Evolutionary conservation across 2,113 vertebrate species (phyloP).

Genomic region (Tringa solitaria): DNA sequence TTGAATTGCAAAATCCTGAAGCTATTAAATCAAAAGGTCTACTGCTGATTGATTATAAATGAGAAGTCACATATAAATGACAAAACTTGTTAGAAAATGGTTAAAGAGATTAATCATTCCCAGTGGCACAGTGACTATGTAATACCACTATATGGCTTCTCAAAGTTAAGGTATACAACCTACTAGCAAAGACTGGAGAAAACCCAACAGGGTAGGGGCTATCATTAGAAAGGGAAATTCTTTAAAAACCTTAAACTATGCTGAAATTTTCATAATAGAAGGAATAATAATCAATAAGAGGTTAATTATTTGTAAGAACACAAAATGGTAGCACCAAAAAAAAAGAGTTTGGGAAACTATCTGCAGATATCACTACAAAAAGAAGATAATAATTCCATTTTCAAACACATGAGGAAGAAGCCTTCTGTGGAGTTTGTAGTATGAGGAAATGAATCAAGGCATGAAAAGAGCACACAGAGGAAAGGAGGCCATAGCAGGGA

Average conservation of each 20-base stretch:
- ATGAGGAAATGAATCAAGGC: not conserved
- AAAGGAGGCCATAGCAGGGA: not conserved
- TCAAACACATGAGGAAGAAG: not conserved
- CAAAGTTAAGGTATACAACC: not conserved
- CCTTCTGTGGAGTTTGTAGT: not conserved
- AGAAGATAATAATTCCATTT: not conserved
- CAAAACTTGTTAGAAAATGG: not conserved
- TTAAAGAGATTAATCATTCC: not conserved
- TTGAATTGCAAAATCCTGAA: not conserved
- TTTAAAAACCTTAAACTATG: not conserved
- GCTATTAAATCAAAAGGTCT: not conserved
- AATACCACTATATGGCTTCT: not conserved
- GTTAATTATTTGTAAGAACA: not conserved
- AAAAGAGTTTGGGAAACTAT: not conserved
- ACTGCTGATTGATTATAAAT: not conserved
- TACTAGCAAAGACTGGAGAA: not conserved
- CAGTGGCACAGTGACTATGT: not conserved
- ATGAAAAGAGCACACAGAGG: not conserved
- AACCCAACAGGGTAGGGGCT: not conserved
- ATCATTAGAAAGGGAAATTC: not conserved
- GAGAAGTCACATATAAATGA: not conserved
- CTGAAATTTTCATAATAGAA: not conserved
- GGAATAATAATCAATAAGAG: not conserved
- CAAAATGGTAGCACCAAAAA: not conserved
- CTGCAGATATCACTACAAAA: not conserved